phyloP scores from a whole-genome alignment of 2,797 vertebrate genomes.

The Lepilemur septentrionalis region DNA sequence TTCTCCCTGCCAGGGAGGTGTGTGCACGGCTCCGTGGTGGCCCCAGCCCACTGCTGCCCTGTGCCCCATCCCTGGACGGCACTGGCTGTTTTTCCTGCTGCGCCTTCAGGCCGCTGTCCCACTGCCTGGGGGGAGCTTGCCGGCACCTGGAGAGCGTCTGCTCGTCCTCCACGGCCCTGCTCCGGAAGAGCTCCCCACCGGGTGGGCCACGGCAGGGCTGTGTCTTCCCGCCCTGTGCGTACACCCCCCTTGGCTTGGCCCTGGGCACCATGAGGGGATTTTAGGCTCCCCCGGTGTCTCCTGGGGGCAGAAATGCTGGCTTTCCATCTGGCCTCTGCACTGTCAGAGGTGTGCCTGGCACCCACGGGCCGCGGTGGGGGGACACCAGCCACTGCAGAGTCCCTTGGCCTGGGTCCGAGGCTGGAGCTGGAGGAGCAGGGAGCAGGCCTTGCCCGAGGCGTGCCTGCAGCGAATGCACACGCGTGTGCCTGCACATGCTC shows the following conservation, averaged over 20 bases:
- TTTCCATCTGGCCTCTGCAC: not conserved
- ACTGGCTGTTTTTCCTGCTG: not conserved
- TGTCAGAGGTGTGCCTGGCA: not conserved
- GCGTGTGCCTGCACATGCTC: rapidly evolving
- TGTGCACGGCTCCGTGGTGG: rapidly evolving
- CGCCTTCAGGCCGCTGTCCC: rapidly evolving
- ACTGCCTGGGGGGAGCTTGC: conserved; percentile 45
- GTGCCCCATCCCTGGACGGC: conserved; percentile 17
- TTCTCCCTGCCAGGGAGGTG: not conserved
- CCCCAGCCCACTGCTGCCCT: conserved; percentile 25
- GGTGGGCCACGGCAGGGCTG: not conserved
- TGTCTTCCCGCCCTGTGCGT: rapidly evolving
- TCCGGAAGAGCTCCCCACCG: conserved; percentile 2
- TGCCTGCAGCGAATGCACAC: too few species aligned
- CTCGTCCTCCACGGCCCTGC: not conserved
- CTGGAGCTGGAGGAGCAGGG: not conserved
- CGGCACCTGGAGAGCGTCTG: not conserved
- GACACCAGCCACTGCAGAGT: not conserved
- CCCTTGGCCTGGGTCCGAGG: not conserved
- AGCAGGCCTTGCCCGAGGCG: rapidly evolving
- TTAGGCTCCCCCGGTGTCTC: not conserved
- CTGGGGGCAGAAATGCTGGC: not conserved
- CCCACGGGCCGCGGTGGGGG: too few species aligned
- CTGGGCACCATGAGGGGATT: too few species aligned
- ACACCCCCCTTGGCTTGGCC: not conserved